These are phyloP conservation scores for Paratrypauchen microcephalus DNA, from an alignment of 2,797 vertebrate genomes.

Conservation along the genomic window DNA sequence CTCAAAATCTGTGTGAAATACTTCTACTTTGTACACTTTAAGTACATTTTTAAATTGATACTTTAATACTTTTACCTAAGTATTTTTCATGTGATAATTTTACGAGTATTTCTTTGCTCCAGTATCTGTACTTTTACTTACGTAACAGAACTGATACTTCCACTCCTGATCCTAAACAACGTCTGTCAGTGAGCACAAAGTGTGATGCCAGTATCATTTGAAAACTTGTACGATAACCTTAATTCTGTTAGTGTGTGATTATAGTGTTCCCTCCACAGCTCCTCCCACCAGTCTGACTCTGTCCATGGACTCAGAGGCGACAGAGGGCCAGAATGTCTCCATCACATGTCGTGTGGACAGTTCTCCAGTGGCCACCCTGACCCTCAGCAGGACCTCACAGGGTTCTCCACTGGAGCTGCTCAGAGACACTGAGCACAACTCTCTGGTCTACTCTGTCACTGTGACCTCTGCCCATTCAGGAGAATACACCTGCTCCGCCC, in stretches of 20 bases:
- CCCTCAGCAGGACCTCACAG: background rate
- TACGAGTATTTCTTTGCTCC: too few species aligned
- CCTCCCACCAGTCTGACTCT: conserved; percentile 38
- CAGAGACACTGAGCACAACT: accelerated
- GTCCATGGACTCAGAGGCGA: conserved; percentile 25
- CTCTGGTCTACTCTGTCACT: background rate
- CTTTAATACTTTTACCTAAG: too few species aligned
- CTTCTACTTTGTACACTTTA: too few species aligned
- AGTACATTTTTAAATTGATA: too few species aligned
- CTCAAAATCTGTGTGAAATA: too few species aligned
- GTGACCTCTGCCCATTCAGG: conserved; percentile 19
- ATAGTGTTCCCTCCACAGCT: conserved; percentile 44
- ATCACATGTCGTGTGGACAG: conserved; percentile 51
- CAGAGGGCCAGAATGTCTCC: conserved; percentile 19
- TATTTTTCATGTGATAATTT: too few species aligned
- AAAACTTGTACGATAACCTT: too few species aligned
- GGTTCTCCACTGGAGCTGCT: accelerated
- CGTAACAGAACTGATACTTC: too few species aligned
- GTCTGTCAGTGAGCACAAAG: background rate
- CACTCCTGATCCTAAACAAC: background rate
- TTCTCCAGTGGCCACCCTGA: conserved; percentile 12
- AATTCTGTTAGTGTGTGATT: background rate
- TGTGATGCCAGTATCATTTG: background rate
- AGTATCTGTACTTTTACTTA: too few species aligned
- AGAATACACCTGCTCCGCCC: conserved; percentile 35